Evolutionary conservation across 2,113 vertebrate species (phyloP).

Genomic region (Ammodytes dubius): DNA sequence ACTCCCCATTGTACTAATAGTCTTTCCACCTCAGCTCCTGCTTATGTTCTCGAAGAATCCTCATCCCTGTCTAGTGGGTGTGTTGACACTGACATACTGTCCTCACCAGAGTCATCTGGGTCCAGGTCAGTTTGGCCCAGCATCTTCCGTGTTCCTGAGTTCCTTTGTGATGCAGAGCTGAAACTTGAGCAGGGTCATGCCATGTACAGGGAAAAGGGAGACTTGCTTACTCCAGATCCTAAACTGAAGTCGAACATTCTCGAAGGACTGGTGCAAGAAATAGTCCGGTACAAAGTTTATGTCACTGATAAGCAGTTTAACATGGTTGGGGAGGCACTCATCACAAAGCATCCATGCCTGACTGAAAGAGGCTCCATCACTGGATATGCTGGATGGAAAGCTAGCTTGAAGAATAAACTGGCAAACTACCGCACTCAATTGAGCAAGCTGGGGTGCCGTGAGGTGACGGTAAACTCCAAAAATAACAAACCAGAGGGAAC

Average conservation of each 20-base stretch:
- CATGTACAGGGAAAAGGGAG: too few relatives aligned
- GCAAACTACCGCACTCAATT: too few relatives aligned
- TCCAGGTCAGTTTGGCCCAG: not conserved
- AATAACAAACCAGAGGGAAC: slow-evolving; percentile 49
- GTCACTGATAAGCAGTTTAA: too few relatives aligned
- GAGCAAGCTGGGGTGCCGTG: slow-evolving; percentile 37
- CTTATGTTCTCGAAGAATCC: not conserved
- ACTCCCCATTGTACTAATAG: too few relatives aligned
- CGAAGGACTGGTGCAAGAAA: too few relatives aligned
- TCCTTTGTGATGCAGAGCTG: not conserved
- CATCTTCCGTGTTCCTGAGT: slow-evolving; percentile 8
- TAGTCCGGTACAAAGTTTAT: too few relatives aligned
- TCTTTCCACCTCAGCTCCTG: too few relatives aligned
- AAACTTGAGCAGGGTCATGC: too few relatives aligned
- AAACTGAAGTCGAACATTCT: too few relatives aligned
- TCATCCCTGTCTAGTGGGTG: not conserved
- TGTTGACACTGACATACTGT: slow-evolving; percentile 3
- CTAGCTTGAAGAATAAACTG: slow-evolving; percentile 55
- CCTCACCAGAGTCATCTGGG: slow-evolving; percentile 3
- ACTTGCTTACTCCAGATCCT: too few relatives aligned
- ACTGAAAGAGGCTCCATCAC: slow-evolving; percentile 43
- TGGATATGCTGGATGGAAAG: slow-evolving; percentile 54
- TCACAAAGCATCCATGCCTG: too few relatives aligned
- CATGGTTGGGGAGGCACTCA: too few relatives aligned
- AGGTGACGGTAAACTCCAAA: slow-evolving; percentile 43